These are phyloP conservation scores for Colletes latitarsis DNA, from an alignment of 1,140 invertebrate genomes.

Conservation along the genomic window DNA sequence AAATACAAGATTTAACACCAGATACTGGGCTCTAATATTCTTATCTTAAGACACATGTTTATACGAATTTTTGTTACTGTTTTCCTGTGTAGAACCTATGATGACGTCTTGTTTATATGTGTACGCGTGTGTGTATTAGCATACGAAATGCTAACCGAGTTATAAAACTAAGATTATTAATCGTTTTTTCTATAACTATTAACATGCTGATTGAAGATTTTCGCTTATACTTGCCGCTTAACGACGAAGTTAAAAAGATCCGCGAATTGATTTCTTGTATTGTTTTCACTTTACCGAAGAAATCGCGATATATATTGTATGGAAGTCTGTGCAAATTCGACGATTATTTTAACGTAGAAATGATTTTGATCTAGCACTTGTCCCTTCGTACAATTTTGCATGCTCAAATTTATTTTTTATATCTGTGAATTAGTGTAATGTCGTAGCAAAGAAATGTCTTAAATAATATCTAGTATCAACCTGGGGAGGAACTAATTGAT, in stretches of 20 bases:
- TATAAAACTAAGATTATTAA: constrained; percentile 2
- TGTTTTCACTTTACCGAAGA: background rate
- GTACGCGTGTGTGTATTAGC: constrained; percentile 11
- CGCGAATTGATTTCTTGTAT: background rate
- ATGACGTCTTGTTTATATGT: background rate
- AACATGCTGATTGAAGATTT: constrained; percentile 9
- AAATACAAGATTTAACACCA: no score
- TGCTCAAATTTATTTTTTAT: constrained; percentile 43
- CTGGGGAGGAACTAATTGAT: constrained; percentile 59
- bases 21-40: no score
- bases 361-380: constrained; percentile 45
- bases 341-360: constrained; percentile 18
- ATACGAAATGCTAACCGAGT: constrained; percentile 7
- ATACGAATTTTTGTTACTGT: no score
- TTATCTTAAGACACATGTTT: no score
- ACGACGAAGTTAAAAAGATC: background rate
- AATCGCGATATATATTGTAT: background rate
- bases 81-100: no score
- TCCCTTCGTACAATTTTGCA: constrained; percentile 42
- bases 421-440: constrained; percentile 48
- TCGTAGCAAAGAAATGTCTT: constrained; percentile 6
- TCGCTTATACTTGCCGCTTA: constrained; percentile 17
- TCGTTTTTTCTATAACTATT: background rate
- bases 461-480: constrained; percentile 35
- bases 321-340: background rate